A percentile compares a stretch with the other conserved stretches of the same genome.
These are phyloP conservation scores for Myiotriccus ornatus DNA, from an alignment of 2,797 vertebrate species.

Conservation along the genomic window DNA sequence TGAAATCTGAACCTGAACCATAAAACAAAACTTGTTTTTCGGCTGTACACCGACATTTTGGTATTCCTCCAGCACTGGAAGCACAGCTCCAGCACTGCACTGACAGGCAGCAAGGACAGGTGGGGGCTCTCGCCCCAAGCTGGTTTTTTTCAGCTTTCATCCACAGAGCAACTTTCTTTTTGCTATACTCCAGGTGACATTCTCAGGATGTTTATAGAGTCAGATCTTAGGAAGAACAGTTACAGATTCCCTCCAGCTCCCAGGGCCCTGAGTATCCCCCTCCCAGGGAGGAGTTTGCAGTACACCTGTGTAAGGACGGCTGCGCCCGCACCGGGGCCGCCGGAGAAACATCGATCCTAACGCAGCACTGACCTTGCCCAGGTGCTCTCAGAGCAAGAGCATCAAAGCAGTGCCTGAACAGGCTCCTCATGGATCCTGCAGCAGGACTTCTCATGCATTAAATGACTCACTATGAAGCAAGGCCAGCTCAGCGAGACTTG, in stretches of 20 bases:
- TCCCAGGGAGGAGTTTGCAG: neutral
- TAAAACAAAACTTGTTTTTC: neutral
- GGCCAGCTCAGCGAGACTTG: neutral
- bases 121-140: neutral
- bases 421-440: neutral
- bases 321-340: neutral
- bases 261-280: neutral
- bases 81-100: neutral
- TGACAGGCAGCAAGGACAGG: neutral
- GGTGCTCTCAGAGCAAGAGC: neutral
- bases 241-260: neutral
- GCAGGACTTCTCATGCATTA: neutral
- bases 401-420: neutral
- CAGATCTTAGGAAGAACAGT: neutral
- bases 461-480: neutral
- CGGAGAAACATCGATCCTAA: fast-evolving
- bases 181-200: neutral
- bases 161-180: neutral
- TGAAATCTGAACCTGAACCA: slow-evolving; percentile 10
- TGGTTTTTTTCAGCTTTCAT: neutral
- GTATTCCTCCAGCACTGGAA: neutral
- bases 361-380: neutral
- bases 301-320: fast-evolving
- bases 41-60: neutral
- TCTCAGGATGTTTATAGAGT: neutral